These are phyloP conservation scores for Coluber constrictor DNA, from an alignment of 2,797 vertebrate species.

Conservation along the genomic window DNA sequence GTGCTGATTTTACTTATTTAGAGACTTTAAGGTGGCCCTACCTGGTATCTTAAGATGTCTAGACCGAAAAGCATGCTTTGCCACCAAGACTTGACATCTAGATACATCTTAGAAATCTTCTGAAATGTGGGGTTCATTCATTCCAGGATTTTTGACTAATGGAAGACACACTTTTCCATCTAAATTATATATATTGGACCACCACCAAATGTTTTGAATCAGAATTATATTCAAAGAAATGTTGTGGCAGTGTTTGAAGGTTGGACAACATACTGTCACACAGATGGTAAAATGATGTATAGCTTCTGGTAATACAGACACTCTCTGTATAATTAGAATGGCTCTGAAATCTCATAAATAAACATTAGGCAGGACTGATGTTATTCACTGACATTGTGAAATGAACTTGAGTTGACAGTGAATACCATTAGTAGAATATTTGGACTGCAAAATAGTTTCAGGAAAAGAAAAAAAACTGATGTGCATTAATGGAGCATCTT, in stretches of 20 bases:
- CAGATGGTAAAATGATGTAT: constrained; percentile 3
- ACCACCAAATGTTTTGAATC: background rate
- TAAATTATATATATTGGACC: background rate
- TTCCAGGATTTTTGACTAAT: background rate
- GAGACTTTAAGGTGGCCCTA: background rate
- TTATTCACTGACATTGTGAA: constrained; percentile 16
- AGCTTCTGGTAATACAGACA: constrained; percentile 15
- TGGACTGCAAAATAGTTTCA: background rate
- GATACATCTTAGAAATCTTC: background rate
- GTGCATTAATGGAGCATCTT: background rate
- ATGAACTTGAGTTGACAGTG: constrained; percentile 24
- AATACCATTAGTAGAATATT: background rate
- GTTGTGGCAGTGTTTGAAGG: background rate
- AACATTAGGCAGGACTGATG: background rate
- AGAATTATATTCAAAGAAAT: background rate
- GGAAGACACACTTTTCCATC: background rate
- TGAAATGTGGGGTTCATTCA: background rate
- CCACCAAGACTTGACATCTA: background rate
- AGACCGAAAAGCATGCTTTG: background rate
- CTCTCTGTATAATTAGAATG: constrained; percentile 5
- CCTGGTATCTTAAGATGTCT: background rate
- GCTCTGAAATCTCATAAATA: constrained; percentile 18
- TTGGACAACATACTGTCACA: background rate
- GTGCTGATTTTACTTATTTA: background rate
- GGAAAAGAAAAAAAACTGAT: background rate